These are phyloP conservation scores for Bombus difficillimus DNA, from an alignment of 1,140 invertebrate species.

Conservation along the genomic window DNA sequence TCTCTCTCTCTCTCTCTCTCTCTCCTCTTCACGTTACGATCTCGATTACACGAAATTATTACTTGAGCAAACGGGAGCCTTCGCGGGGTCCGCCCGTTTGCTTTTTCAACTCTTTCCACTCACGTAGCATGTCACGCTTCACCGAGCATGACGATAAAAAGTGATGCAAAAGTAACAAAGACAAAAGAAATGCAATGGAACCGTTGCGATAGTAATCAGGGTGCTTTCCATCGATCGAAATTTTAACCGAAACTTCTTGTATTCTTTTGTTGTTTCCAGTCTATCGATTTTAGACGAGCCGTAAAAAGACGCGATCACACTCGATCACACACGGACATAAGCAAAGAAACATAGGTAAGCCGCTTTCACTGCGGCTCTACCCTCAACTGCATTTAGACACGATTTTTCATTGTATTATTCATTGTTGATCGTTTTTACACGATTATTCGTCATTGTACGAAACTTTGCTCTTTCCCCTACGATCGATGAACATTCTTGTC, in stretches of 20 bases:
- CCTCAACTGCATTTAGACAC: conserved; percentile 55
- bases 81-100: conserved; percentile 23
- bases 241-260: conserved; percentile 59
- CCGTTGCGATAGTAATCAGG: conserved; percentile 27
- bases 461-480: background rate
- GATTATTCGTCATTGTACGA: conserved; percentile 34
- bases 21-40: conserved; percentile 37
- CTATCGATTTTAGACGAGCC: conserved; percentile 78
- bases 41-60: conserved; percentile 30
- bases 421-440: conserved; percentile 56
- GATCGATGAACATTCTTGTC: conserved; percentile 4
- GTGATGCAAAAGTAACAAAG: background rate
- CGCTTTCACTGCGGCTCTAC: conserved; percentile 61
- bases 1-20: conserved; percentile 8
- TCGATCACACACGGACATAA: conserved; percentile 66
- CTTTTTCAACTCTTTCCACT: conserved; percentile 23
- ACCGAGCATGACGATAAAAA: conserved; percentile 36
- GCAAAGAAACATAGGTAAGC: conserved; percentile 72
- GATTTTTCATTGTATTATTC: conserved; percentile 57
- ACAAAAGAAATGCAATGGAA: conserved; percentile 29
- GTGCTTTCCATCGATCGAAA: conserved; percentile 18
- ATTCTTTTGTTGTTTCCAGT: conserved; percentile 77
- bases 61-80: conserved; percentile 5
- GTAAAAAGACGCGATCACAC: conserved; percentile 72
- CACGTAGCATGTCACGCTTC: conserved; percentile 58